Evolutionary conservation across 2,113 vertebrate species (phyloP), one percentile per base, ranked within the genome.

Genomic region (Misgurnus anguillicaudatus): DNA sequence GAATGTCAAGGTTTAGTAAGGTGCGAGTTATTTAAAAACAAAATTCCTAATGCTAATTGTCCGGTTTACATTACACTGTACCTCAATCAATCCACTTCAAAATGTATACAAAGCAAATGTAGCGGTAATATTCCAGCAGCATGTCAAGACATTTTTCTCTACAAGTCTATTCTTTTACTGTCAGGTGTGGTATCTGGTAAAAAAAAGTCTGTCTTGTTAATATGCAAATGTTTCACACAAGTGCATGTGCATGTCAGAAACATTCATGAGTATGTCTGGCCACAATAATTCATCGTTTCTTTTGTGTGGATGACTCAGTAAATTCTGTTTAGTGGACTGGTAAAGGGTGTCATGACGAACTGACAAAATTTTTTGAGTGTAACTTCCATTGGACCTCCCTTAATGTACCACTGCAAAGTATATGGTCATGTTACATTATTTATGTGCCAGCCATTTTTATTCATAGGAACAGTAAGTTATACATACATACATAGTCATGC

Each of bases 111-210:
- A 21, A 21, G 6, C 53, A 72, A 19, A n/a, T 9, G 6, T 24
- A 58, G 36, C 6, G 0, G 0, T 45, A 21, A 67, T 39, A 41
- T 21, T 21, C n/a, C 51, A 13, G 4, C 42, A 42, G 14, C 38
- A 58, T 72, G 53, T 9, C 36, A 21, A 58, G 16, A 41, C 53
- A 72, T 72, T 58, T 72, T 13, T 13, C n/a, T 72, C 17, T 21
- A 16, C 51, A 58, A 24, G 38, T 58, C 51, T 2, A 14, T 53
- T 71, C 6, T 72, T 72, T 58, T 41, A 16, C 10, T 4, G 0
- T 58, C 1, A 21, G 69, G 11, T 41, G 13, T 41, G 31, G 17
- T 71, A 5, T 39, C 14, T 4, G 3, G n/a, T 7, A 24, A 45
- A 36, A 14, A 60, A 61, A 31, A 48, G 47, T 21, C 31, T 24